Evolutionary conservation across 1,140 invertebrate genomes (phyloP).

Genomic region (Nylanderia fulva): DNA sequence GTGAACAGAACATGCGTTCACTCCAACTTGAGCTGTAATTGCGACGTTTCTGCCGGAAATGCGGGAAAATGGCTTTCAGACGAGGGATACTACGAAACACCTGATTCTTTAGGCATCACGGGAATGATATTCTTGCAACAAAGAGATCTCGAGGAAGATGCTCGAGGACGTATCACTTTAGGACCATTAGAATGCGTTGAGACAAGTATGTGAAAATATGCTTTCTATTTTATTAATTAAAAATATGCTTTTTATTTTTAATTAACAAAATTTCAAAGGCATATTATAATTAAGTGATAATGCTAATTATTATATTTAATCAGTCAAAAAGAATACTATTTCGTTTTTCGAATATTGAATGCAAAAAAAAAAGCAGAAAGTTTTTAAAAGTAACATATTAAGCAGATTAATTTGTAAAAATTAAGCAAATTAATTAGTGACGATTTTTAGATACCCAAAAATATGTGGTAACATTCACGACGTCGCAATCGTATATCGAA

Average conservation of each 20-base stretch:
- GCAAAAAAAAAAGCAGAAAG: background rate
- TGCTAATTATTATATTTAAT: background rate
- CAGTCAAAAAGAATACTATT: constrained; percentile 25
- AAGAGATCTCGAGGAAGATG: constrained; percentile 92
- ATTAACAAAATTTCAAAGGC: background rate
- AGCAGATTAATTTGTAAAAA: background rate
- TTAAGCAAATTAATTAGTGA: background rate
- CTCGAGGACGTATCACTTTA: constrained; percentile 94
- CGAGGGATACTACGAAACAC: constrained; percentile 93
- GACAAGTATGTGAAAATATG: constrained; percentile 90
- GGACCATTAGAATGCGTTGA: constrained; percentile 97
- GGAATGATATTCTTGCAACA: constrained; percentile 96
- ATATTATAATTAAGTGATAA: background rate
- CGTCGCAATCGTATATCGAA: constrained; percentile 95
- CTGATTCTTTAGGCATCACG: constrained; percentile 94
- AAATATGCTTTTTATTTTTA: background rate
- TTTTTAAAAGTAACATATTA: constrained; percentile 3
- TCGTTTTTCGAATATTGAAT: background rate
- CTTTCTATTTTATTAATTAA: background rate
- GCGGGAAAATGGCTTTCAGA: constrained; percentile 95
- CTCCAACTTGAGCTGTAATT: constrained; percentile 94
- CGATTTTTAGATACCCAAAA: constrained; percentile 92
- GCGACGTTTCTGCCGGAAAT: constrained; percentile 92
- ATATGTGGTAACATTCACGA: constrained; percentile 97
- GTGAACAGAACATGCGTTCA: constrained; percentile 93